Conservation (phyloP, 2,888 invertebrate genomes). For the Tinea pellionella region DNA sequence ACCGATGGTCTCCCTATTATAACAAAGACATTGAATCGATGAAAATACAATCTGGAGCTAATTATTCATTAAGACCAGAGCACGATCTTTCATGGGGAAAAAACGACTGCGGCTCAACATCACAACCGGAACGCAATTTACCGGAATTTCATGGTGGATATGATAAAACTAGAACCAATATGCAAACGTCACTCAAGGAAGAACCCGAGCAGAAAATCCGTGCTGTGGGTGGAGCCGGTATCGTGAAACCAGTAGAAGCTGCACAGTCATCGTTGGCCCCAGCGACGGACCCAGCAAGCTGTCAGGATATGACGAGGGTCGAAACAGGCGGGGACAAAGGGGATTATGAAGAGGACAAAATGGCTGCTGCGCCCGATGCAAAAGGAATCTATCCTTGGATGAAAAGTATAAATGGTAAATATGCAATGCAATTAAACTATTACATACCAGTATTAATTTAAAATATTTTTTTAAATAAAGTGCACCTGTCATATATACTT, state of each 20-base stretch:
- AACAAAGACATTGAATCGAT: conserved; percentile 26
- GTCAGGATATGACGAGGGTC: conserved; percentile 60
- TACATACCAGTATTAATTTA: too few relatives aligned
- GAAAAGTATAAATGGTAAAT: conserved; percentile 48
- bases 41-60: conserved; percentile 21
- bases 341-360: conserved; percentile 56
- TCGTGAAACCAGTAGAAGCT: conserved; percentile 31
- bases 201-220: conserved; percentile 25
- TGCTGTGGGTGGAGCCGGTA: conserved; percentile 45
- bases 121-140: conserved; percentile 49
- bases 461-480: too few relatives aligned
- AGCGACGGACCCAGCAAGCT: conserved; percentile 33
- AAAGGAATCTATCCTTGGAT: conserved; percentile 70
- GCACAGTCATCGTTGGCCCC: conserved; percentile 48
- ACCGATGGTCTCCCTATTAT: conserved; percentile 31
- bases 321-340: conserved; percentile 55
- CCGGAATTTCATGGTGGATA: conserved; percentile 60
- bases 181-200: conserved; percentile 41
- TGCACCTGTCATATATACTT: too few relatives aligned
- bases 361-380: conserved; percentile 43
- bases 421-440: conserved; percentile 20
- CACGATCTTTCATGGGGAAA: conserved; percentile 34
- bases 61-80: neutral
- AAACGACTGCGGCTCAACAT: conserved; percentile 30
- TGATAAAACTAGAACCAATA: conserved; percentile 31